A percentile compares a stretch with the other conserved stretches of the same genome.
Evolutionary conservation across 2,888 invertebrate species (phyloP).

Genomic region (Achlya flavicornis): DNA sequence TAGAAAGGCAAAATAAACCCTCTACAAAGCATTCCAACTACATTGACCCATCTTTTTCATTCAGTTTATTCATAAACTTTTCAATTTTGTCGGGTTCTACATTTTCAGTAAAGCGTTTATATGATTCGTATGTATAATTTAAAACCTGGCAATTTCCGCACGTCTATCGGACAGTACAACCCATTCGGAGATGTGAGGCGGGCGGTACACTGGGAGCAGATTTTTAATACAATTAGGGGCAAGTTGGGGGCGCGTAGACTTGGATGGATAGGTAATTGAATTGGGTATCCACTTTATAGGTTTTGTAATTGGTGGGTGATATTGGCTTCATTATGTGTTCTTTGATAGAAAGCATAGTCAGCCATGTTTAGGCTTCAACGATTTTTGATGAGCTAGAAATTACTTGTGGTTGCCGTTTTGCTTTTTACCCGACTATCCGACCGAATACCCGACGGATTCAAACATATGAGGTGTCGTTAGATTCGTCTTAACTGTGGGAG

Average conservation of each 20-base stretch:
- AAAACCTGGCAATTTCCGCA: conserved; percentile 41
- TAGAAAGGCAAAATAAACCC: neutral
- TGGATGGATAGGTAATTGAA: neutral
- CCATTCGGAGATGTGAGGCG: conserved; percentile 17
- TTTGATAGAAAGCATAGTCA: neutral
- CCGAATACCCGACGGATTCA: no score
- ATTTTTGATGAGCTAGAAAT: neutral
- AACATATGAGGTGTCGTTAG: no score
- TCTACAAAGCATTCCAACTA: neutral
- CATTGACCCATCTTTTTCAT: no score
- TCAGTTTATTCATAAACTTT: neutral
- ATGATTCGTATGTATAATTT: conserved; percentile 32
- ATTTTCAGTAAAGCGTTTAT: neutral
- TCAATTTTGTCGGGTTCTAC: neutral
- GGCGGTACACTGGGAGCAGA: conserved; percentile 22
- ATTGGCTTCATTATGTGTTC: neutral
- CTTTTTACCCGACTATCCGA: no score
- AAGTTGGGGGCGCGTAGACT: neutral
- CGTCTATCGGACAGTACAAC: conserved; percentile 26
- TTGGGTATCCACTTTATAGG: neutral
- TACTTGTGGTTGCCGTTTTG: no score
- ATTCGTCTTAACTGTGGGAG: no score
- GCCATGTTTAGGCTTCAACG: neutral
- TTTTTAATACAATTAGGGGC: conserved; percentile 2
- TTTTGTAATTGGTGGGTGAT: neutral